Percentiles rank a stretch among this genome's conserved stretches.
These are phyloP conservation scores for Oncorhynchus kisutch DNA, from an alignment of 2,113 vertebrate species.

Conservation along the genomic window DNA sequence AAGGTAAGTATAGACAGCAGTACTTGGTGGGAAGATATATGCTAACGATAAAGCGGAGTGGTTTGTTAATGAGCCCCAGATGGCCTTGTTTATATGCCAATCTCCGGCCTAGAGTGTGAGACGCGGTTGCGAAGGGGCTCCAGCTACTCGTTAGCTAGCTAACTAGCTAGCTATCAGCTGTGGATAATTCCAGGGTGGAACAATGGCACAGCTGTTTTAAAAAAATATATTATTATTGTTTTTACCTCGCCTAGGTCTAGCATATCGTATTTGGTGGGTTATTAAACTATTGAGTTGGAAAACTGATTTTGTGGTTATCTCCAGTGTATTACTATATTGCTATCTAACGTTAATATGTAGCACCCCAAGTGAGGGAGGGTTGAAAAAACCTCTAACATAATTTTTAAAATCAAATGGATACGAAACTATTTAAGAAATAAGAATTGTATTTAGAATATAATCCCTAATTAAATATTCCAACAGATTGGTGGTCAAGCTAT, in stretches of 20 bases:
- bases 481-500: no score
- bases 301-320: no score
- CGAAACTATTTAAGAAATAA: no score
- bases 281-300: no score
- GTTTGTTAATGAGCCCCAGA: constrained; percentile 23
- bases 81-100: constrained; percentile 81
- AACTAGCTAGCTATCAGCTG: not conserved
- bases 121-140: constrained; percentile 42
- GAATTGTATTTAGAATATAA: no score
- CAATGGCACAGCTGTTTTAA: not conserved
- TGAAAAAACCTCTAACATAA: no score
- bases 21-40: not conserved
- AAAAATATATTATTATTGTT: no score
- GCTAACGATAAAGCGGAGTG: constrained; percentile 1
- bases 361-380: no score
- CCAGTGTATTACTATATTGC: not conserved
- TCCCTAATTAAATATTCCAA: no score
- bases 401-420: no score
- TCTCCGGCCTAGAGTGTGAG: constrained; percentile 69
- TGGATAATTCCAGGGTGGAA: not conserved
- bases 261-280: not conserved
- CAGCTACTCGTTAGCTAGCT: not conserved
- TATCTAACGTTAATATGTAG: not conserved
- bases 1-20: constrained; percentile 56
- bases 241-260: not conserved